Conservation (phyloP, 2,113 vertebrate species). For the Sebastes fasciatus region DNA sequence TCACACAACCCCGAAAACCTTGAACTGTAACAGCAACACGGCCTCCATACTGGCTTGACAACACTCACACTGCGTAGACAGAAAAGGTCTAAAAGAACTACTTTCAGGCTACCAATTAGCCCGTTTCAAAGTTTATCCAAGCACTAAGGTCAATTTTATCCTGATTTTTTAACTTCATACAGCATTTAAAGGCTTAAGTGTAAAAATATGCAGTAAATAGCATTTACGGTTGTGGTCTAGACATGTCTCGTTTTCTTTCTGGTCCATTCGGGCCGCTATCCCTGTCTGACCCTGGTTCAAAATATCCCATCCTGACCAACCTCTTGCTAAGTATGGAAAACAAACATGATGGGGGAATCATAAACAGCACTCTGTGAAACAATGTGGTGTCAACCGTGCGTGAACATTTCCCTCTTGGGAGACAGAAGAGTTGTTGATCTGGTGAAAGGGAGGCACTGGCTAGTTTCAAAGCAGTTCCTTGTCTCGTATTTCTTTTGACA, state of each 20-base stretch:
- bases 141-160: constrained; percentile 6
- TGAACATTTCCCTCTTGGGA: constrained; percentile 39
- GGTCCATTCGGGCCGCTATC: constrained; percentile 53
- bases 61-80: not conserved
- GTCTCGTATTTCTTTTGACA: not conserved
- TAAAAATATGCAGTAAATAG: constrained; percentile 65
- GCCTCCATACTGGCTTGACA: not conserved
- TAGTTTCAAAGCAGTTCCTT: constrained; percentile 17
- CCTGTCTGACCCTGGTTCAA: constrained; percentile 60
- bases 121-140: not conserved
- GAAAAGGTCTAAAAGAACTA: not conserved
- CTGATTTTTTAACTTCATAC: constrained; percentile 25
- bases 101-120: constrained; percentile 19
- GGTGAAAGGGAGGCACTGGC: not conserved
- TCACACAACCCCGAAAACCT: not conserved
- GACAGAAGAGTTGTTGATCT: constrained; percentile 28
- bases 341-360: constrained; percentile 63
- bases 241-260: constrained; percentile 67
- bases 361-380: constrained; percentile 56
- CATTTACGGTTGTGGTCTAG: constrained; percentile 64
- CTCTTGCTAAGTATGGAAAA: constrained; percentile 65
- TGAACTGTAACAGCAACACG: not conserved
- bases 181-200: constrained; percentile 21
- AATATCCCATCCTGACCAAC: constrained; percentile 68
- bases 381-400: constrained; percentile 28